Percentiles rank a stretch among this genome's conserved stretches.
phyloP scores from a whole-genome alignment of 2,113 vertebrate genomes.

The Eleginops maclovinus region DNA sequence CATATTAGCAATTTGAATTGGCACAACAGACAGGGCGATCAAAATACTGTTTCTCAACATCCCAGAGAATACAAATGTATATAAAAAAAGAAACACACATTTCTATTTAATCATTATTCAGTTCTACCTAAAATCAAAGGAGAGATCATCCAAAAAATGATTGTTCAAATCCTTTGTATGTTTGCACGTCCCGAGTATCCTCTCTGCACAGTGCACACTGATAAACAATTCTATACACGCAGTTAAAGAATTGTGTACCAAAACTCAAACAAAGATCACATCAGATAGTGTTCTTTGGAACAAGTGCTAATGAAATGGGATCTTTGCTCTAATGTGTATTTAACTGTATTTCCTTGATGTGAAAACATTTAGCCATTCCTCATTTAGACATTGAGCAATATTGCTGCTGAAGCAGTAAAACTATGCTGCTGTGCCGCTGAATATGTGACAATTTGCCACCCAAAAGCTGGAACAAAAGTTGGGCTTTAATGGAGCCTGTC shows the following conservation, averaged over 20 bases:
- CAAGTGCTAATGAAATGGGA: constrained; percentile 41
- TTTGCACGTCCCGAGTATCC: constrained; percentile 10
- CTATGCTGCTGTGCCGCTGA: background rate
- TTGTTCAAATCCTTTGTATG: constrained; percentile 20
- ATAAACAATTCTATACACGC: constrained; percentile 37
- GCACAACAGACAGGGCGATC: too few species aligned
- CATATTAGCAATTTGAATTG: too few species aligned
- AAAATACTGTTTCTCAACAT: too few species aligned
- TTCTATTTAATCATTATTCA: too few species aligned
- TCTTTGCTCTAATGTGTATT: constrained; percentile 46
- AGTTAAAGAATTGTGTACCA: constrained; percentile 37
- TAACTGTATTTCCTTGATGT: constrained; percentile 42
- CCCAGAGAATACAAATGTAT: too few species aligned
- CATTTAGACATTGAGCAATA: constrained; percentile 36
- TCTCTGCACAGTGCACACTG: constrained; percentile 13
- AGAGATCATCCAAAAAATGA: constrained; percentile 27
- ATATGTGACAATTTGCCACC: constrained; percentile 35
- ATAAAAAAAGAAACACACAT: too few species aligned
- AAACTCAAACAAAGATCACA: constrained; percentile 42
- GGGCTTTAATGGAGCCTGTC: constrained; percentile 16
- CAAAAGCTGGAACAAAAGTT: constrained; percentile 52
- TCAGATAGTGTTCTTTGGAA: constrained; percentile 49
- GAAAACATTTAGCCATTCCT: constrained; percentile 55
- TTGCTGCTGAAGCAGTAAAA: constrained; percentile 47
- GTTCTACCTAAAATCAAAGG: too few species aligned